These are phyloP conservation scores for Cephalopholis sonnerati DNA, from an alignment of 2,113 vertebrate genomes.

Conservation along the genomic window DNA sequence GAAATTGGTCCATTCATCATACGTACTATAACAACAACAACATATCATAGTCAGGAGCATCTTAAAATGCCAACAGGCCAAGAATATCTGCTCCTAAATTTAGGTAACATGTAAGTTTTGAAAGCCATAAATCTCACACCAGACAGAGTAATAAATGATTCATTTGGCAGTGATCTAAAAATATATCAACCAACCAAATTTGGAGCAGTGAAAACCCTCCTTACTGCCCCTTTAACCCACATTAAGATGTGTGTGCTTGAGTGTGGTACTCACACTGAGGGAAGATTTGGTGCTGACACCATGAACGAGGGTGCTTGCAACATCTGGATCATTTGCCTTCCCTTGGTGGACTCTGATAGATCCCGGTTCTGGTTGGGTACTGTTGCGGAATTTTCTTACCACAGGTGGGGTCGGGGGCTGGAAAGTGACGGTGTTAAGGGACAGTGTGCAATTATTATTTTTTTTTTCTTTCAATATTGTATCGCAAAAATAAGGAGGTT, in stretches of 20 bases:
- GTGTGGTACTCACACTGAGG: slow-evolving; percentile 77
- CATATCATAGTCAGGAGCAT: neutral
- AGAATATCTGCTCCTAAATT: neutral
- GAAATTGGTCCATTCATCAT: neutral
- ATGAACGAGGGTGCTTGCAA: slow-evolving; percentile 85
- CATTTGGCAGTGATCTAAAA: neutral
- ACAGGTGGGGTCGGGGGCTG: slow-evolving; percentile 85
- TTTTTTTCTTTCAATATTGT: too few species aligned
- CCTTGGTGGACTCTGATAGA: slow-evolving; percentile 85
- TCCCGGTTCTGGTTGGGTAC: slow-evolving; percentile 83
- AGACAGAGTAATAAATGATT: neutral
- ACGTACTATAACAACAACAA: neutral
- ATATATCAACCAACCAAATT: neutral
- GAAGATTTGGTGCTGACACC: slow-evolving; percentile 79
- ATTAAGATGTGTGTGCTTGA: neutral
- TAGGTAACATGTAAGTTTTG: neutral
- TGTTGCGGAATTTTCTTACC: slow-evolving; percentile 85
- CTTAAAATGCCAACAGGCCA: neutral
- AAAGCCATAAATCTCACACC: neutral
- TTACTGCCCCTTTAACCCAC: neutral
- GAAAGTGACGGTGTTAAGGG: slow-evolving; percentile 4
- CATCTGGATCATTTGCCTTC: slow-evolving; percentile 87
- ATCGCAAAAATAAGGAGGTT: too few species aligned
- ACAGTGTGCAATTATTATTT: too few species aligned
- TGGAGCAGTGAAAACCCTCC: neutral